These are phyloP conservation scores for Enteromius anoplus DNA, from an alignment of 2,797 vertebrate species.

Conservation along the genomic window DNA sequence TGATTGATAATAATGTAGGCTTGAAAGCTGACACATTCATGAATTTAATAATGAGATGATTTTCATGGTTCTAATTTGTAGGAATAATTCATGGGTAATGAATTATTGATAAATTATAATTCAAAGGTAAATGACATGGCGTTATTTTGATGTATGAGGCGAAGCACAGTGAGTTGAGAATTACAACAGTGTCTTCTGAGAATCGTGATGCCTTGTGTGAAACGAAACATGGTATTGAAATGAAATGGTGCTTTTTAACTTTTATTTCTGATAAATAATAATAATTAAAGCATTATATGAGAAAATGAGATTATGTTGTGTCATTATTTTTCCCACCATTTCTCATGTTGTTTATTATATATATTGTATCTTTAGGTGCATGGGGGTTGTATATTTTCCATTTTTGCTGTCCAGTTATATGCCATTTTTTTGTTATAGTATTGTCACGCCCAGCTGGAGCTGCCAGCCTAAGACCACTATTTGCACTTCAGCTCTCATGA, in stretches of 20 bases:
- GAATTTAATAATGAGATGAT: conserved; percentile 44
- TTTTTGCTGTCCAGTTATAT: not conserved
- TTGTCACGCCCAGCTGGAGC: no score
- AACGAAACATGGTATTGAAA: not conserved
- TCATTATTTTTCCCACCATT: not conserved
- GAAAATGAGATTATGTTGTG: not conserved
- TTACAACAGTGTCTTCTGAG: not conserved
- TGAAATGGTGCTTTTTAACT: not conserved
- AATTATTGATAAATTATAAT: conserved; percentile 53
- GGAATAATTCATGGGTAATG: conserved; percentile 55
- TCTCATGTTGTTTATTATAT: not conserved
- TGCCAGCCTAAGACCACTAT: no score
- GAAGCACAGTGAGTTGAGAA: not conserved
- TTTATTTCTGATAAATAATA: not conserved
- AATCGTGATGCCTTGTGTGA: not conserved
- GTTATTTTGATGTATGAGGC: conserved; percentile 28
- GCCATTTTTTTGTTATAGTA: not conserved
- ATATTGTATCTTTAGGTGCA: not conserved
- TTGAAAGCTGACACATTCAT: conserved; percentile 35
- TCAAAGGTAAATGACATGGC: conserved; percentile 49
- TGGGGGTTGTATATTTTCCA: not conserved
- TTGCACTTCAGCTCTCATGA: no score
- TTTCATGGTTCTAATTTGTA: conserved; percentile 45
- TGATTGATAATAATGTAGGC: conserved; percentile 24
- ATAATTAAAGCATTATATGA: not conserved